Evolutionary conservation across 1,140 invertebrate genomes (phyloP), one percentile per base, ranked within the genome.

Genomic region (Chelonus insularis): DNA sequence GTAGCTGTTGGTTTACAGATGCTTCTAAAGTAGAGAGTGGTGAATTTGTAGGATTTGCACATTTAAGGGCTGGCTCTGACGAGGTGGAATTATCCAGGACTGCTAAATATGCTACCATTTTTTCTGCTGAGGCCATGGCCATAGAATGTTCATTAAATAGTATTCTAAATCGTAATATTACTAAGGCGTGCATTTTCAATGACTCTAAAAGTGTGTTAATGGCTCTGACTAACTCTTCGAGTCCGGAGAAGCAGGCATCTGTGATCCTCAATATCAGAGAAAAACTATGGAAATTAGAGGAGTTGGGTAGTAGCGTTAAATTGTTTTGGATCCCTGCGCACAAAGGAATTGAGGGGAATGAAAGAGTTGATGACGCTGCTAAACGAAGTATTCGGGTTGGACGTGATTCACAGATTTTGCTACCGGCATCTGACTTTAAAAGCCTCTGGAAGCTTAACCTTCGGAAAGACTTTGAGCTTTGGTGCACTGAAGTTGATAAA

Each of bases 291-390:
- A 32, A 18, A 1, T 29, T 59, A 2, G 1, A 11, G 4, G 9
- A 11, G 2, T 5, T 23, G 16, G 18, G 16, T 1, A 48, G 50
- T 12, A 23, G n/a, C 6, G 29, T 59, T 7, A 48, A 21, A 25
- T 23, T 59, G 1, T 21, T 39, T 9, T 41, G 57, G 57, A 41
- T 60, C 12, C 47, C 57, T 9, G 57, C 47, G 5, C 57, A 60
- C 36, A 9, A 9, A 4, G 57, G 34, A 5, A 60, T 60, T 8
- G 1, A 5, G 4, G 18, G 14, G 1, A 60, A 60, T 16, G 57
- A 60, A 60, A 1, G 12, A 23, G 57, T 25, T 5, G 57, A 60
- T 37, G 12, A 25, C 39, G 47, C 25, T 20, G 47, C 57, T 6
- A 60, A 60, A 25, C 11, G 37, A 9, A 39, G 32, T 25, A 54